phyloP scores from a whole-genome alignment of 2,888 invertebrate species.

The Agrotis exclamationis region DNA sequence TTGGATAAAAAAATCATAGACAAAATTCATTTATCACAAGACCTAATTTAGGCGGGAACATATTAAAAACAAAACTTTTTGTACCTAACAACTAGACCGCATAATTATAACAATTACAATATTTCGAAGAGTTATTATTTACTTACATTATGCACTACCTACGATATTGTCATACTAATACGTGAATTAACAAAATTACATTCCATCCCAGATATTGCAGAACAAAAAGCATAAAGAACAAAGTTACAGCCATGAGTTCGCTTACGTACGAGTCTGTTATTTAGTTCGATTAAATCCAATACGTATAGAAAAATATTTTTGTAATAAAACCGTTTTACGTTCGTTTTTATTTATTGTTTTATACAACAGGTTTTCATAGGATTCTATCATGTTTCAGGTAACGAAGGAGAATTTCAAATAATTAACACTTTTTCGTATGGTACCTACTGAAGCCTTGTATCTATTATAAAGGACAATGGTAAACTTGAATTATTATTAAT shows the following conservation, averaged over 20 bases:
- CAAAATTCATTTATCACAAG: conserved; percentile 58
- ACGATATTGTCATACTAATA: conserved; percentile 88
- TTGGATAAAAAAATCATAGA: conserved; percentile 53
- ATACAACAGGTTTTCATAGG: conserved; percentile 68
- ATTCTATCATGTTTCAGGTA: conserved; percentile 59
- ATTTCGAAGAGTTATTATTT: conserved; percentile 75
- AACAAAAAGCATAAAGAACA: conserved; percentile 72
- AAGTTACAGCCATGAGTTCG: conserved; percentile 79
- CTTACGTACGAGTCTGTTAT: conserved; percentile 70
- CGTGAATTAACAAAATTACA: conserved; percentile 75
- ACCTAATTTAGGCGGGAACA: conserved; percentile 75
- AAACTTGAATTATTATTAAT: neutral
- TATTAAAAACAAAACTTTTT: conserved; percentile 66
- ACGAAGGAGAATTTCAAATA: conserved; percentile 2
- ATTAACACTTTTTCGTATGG: neutral
- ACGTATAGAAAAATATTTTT: conserved; percentile 87
- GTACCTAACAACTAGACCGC: conserved; percentile 82
- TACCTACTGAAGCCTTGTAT: neutral
- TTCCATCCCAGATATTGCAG: conserved; percentile 88
- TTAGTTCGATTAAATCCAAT: conserved; percentile 77
- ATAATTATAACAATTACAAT: conserved; percentile 79
- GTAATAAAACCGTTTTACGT: conserved; percentile 73
- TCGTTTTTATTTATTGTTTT: conserved; percentile 67
- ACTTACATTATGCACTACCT: conserved; percentile 80
- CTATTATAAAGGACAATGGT: neutral